A percentile compares a stretch with the other conserved stretches of the same genome.
Evolutionary conservation across 2,113 vertebrate species (phyloP).

Genomic region (Aleadryas rufinucha): DNA sequence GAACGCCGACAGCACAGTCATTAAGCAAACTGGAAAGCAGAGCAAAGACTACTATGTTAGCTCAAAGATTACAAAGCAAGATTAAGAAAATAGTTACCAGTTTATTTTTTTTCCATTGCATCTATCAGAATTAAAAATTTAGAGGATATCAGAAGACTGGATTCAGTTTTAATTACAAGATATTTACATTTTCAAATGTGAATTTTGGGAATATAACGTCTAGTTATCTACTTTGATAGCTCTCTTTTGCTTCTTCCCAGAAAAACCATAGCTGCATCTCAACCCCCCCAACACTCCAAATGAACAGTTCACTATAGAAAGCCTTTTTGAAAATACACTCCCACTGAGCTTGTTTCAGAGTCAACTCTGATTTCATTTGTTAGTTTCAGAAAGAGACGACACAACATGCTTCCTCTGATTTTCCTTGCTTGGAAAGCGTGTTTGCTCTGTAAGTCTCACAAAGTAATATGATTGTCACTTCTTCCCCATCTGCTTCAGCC

Average conservation of each 20-base stretch:
- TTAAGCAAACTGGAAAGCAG: neutral
- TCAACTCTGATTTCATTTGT: neutral
- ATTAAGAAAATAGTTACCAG: slow-evolving; percentile 42
- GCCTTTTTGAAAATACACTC: neutral
- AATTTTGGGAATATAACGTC: neutral
- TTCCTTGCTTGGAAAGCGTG: neutral
- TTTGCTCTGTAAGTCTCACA: neutral
- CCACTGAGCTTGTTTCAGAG: neutral
- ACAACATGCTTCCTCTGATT: neutral
- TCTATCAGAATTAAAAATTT: slow-evolving; percentile 53
- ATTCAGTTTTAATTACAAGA: neutral
- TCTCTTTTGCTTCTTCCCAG: neutral
- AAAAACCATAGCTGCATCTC: neutral
- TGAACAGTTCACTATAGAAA: neutral
- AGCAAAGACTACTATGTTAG: neutral
- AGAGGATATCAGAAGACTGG: slow-evolving; percentile 12
- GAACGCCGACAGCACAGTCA: neutral
- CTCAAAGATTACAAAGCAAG: neutral
- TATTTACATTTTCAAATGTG: neutral
- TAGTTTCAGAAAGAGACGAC: neutral
- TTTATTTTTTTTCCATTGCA: slow-evolving; percentile 60
- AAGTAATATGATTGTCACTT: neutral
- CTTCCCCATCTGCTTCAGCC: neutral
- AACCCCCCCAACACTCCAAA: neutral
- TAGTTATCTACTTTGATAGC: neutral